These are phyloP conservation scores for Salvelinus namaycush DNA, from an alignment of 2,113 vertebrate species.

Conservation along the genomic window DNA sequence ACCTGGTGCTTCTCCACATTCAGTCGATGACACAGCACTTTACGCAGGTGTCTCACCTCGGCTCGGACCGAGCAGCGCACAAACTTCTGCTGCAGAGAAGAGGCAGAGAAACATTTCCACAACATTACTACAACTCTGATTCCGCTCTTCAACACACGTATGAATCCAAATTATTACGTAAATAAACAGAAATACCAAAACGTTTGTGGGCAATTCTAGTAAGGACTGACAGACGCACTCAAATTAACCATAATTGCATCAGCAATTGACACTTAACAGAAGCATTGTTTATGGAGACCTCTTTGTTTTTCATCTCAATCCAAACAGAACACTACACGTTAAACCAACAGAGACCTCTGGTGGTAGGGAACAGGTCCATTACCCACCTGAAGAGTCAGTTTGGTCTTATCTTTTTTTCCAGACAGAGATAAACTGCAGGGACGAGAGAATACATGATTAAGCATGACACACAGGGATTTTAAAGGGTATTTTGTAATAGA, in stretches of 20 bases:
- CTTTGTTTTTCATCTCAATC: no score
- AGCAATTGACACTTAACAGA: no score
- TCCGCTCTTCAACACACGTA: no score
- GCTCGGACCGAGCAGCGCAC: conserved; percentile 92
- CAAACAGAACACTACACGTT: no score
- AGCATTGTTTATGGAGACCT: no score
- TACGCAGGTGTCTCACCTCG: conserved; percentile 89
- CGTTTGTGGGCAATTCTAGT: not conserved
- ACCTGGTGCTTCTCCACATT: conserved; percentile 89
- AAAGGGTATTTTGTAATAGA: not conserved
- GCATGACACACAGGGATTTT: not conserved
- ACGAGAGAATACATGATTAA: conserved; percentile 3
- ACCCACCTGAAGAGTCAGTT: conserved; percentile 76
- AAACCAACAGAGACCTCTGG: no score
- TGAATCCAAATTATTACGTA: not conserved
- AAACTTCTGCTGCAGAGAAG: conserved; percentile 86
- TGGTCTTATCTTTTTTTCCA: conserved; percentile 92
- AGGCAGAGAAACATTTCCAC: not conserved
- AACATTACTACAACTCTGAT: not conserved
- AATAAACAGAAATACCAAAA: not conserved
- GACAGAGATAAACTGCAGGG: conserved; percentile 76
- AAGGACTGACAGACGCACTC: not conserved
- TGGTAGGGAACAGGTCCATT: no score
- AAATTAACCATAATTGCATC: no score
- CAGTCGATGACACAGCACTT: conserved; percentile 89